A percentile compares a stretch with the other conserved stretches of the same genome.
Evolutionary conservation across 2,797 vertebrate species (phyloP).

Genomic region (Paratrypauchen microcephalus): DNA sequence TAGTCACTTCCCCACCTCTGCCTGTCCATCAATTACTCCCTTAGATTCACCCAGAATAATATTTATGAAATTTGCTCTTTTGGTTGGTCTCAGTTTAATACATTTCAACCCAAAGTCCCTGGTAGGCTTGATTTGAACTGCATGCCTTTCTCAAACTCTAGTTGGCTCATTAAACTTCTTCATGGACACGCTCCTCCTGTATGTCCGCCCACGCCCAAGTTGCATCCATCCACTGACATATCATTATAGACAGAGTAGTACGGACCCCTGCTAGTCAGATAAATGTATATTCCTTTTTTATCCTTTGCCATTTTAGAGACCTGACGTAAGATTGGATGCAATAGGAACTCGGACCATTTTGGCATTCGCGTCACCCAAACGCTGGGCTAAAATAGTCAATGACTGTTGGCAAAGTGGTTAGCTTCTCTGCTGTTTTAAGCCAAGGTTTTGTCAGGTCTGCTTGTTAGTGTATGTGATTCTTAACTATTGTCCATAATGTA

Average conservation of each 20-base stretch:
- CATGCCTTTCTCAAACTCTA: slow-evolving; percentile 2
- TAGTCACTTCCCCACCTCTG: slow-evolving; percentile 23
- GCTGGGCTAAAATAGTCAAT: not conserved
- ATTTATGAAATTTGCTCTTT: slow-evolving; percentile 33
- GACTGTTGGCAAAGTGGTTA: not conserved
- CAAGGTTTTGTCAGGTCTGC: not conserved
- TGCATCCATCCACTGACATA: slow-evolving; percentile 9
- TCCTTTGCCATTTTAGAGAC: not conserved
- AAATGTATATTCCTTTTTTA: slow-evolving; percentile 1
- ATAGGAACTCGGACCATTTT: not conserved
- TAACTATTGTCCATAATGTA: not conserved
- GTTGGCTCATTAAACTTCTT: slow-evolving; percentile 23
- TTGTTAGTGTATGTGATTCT: not conserved
- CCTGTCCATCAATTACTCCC: slow-evolving; percentile 40
- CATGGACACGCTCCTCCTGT: slow-evolving; percentile 15
- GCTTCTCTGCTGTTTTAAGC: not conserved
- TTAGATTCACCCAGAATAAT: slow-evolving; percentile 30
- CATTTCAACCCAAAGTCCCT: slow-evolving; percentile 20
- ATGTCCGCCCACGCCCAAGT: slow-evolving; percentile 14
- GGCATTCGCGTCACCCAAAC: not conserved
- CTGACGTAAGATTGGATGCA: not conserved
- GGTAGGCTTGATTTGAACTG: not conserved
- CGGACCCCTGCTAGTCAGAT: slow-evolving; percentile 16
- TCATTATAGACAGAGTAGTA: slow-evolving; percentile 19
- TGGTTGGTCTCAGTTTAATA: slow-evolving; percentile 30